These are phyloP conservation scores for Macropis europaea DNA, from an alignment of 2,888 invertebrate genomes.

Conservation along the genomic window DNA sequence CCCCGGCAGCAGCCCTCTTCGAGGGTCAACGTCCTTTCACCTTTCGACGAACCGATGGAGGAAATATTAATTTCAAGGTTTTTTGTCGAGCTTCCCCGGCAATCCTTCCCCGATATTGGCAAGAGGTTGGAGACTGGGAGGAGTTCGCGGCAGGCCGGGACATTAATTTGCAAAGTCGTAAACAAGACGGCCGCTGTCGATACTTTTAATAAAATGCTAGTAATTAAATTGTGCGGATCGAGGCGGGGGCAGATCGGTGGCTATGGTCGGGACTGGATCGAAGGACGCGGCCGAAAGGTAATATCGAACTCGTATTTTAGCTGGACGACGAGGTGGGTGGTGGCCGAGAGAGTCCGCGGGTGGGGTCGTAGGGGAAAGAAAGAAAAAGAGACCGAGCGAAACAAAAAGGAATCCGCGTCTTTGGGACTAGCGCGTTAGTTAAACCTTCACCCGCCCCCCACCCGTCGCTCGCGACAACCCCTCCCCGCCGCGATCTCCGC, in stretches of 20 bases:
- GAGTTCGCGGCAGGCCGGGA: conserved; percentile 46
- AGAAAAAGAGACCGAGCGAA: conserved; percentile 61
- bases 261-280: conserved; percentile 50
- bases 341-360: conserved; percentile 27
- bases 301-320: conserved; percentile 73
- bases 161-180: conserved; percentile 77
- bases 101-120: conserved; percentile 48
- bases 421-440: conserved; percentile 62
- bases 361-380: conserved; percentile 63
- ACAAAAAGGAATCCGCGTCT: conserved; percentile 65
- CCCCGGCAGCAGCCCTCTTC: conserved; percentile 8
- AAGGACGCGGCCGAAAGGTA: conserved; percentile 60
- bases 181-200: conserved; percentile 76
- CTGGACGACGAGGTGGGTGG: conserved; percentile 60
- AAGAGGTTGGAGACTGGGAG: conserved; percentile 46
- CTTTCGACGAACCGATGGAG: conserved; percentile 57
- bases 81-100: conserved; percentile 48
- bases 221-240: conserved; percentile 75
- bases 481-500: conserved; percentile 44
- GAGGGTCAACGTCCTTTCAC: conserved; percentile 60
- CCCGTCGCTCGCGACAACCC: conserved; percentile 63
- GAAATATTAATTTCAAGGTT: conserved; percentile 66
- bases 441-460: conserved; percentile 54
- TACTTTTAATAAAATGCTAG: conserved; percentile 79
- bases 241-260: conserved; percentile 47